Conservation (phyloP, 2,113 vertebrate genomes). For the Phodopus roborovskii region DNA sequence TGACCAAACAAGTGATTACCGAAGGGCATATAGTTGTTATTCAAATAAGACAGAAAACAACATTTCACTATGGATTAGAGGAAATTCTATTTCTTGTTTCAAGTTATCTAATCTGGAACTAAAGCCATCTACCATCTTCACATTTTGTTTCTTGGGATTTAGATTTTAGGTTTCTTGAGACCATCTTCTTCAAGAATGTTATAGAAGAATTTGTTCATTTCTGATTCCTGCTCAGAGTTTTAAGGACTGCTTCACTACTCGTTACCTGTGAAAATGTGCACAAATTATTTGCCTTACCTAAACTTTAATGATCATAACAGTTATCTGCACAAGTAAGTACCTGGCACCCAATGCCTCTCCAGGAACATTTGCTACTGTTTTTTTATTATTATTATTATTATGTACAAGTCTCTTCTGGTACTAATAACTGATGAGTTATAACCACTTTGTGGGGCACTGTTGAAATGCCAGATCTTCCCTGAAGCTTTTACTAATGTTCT, state of each 20-base stretch:
- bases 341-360: background rate
- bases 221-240: background rate
- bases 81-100: background rate
- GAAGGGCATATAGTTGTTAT: background rate
- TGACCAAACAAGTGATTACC: background rate
- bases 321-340: background rate
- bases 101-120: background rate
- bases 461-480: background rate
- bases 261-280: background rate
- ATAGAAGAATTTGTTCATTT: background rate
- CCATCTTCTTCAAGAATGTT: background rate
- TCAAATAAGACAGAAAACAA: background rate
- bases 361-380: background rate
- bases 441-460: background rate
- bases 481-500: background rate
- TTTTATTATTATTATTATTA: too few species aligned
- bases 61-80: background rate
- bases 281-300: background rate
- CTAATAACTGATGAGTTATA: background rate
- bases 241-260: background rate
- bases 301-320: background rate
- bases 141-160: background rate
- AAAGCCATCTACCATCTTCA: background rate
- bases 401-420: background rate
- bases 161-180: background rate